phyloP scores from a whole-genome alignment of 2,888 invertebrate species.

The Lithophane leautieri region DNA sequence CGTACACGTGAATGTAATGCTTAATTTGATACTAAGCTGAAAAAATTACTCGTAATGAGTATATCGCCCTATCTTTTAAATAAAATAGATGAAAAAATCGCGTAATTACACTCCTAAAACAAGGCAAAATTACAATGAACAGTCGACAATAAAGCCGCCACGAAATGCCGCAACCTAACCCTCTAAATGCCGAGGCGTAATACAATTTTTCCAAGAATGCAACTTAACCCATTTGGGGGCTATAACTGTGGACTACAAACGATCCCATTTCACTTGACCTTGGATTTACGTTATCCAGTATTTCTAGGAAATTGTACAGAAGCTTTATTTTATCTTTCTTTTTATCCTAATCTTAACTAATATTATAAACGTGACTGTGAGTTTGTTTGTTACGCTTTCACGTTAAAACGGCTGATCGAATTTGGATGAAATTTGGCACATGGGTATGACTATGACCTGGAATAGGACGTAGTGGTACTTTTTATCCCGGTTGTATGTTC shows the following conservation, averaged over 20 bases:
- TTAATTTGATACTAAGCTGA: neutral
- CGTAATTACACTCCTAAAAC: conserved; percentile 33
- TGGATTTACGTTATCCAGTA: conserved; percentile 46
- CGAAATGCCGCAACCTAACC: conserved; percentile 52
- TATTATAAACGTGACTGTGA: too few relatives aligned
- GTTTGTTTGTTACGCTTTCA: too few relatives aligned
- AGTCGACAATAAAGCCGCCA: conserved; percentile 33
- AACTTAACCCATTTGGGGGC: conserved; percentile 58
- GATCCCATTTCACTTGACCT: conserved; percentile 55
- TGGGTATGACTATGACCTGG: too few relatives aligned
- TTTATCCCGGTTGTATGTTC: too few relatives aligned
- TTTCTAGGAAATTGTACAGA: conserved; percentile 29
- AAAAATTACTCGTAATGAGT: neutral
- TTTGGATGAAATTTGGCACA: too few relatives aligned
- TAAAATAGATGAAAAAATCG: conserved; percentile 15
- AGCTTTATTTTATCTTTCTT: neutral
- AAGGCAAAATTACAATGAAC: conserved; percentile 47
- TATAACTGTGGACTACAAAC: conserved; percentile 50
- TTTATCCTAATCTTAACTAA: neutral
- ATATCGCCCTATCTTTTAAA: neutral
- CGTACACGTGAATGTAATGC: neutral
- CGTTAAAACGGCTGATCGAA: too few relatives aligned
- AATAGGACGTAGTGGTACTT: too few relatives aligned
- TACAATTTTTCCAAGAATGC: conserved; percentile 66
- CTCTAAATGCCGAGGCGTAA: conserved; percentile 60